These are phyloP conservation scores for Rhegmatorhina hoffmannsi DNA, from an alignment of 2,113 vertebrate genomes.

Conservation along the genomic window DNA sequence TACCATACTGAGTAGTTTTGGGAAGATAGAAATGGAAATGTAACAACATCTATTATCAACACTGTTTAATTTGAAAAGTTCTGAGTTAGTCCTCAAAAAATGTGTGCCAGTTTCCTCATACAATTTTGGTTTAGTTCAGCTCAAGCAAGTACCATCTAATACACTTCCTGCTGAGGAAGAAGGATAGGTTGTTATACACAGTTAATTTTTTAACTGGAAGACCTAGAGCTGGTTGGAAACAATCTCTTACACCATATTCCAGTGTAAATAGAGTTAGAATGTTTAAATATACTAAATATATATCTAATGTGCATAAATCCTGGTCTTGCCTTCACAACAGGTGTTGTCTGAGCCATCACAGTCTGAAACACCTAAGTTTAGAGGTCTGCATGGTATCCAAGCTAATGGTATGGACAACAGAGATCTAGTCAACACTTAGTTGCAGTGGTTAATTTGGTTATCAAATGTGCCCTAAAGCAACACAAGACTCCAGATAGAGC, in stretches of 20 bases:
- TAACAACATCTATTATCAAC: background rate
- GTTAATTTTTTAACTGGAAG: background rate
- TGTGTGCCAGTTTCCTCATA: background rate
- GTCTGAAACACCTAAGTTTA: background rate
- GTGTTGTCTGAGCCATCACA: background rate
- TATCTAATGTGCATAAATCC: background rate
- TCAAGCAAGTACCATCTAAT: background rate
- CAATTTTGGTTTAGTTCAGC: background rate
- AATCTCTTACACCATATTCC: background rate
- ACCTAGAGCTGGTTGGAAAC: background rate
- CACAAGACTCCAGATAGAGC: background rate
- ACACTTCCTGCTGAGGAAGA: background rate
- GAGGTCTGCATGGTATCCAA: background rate
- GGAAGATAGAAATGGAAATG: background rate
- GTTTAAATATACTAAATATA: background rate
- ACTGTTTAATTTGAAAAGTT: background rate
- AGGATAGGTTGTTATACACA: background rate
- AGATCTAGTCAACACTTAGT: background rate
- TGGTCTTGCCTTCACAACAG: background rate
- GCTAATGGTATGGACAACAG: background rate
- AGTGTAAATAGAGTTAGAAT: background rate
- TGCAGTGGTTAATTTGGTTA: background rate
- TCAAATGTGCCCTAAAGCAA: background rate
- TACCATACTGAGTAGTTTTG: background rate
- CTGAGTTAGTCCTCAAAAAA: background rate